These are phyloP conservation scores for Synanthedon andrenaeformis DNA, from an alignment of 2,888 invertebrate species.

Conservation along the genomic window DNA sequence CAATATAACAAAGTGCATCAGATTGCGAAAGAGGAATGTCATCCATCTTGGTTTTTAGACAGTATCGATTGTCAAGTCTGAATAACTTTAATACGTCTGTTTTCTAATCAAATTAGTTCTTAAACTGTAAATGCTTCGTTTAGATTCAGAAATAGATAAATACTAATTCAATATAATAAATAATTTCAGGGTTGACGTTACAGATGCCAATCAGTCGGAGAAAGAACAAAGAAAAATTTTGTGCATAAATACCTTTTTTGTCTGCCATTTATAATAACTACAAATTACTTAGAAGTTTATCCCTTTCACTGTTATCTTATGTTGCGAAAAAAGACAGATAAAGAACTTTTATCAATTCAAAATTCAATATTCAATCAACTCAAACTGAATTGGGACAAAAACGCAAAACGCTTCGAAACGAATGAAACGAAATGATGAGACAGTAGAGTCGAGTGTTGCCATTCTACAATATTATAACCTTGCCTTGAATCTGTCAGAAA, in stretches of 20 bases:
- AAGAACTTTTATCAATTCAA: not conserved
- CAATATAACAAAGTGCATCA: too few relatives aligned
- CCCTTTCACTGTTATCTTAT: slow-evolving; percentile 24
- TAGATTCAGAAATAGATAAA: not conserved
- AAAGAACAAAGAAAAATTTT: slow-evolving; percentile 52
- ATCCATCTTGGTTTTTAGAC: slow-evolving; percentile 51
- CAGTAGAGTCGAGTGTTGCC: not conserved
- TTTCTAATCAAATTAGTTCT: not conserved
- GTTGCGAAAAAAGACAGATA: slow-evolving; percentile 20
- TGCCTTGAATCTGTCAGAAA: too few relatives aligned
- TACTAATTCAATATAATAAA: not conserved
- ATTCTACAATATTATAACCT: too few relatives aligned
- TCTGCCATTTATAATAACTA: slow-evolving; percentile 61
- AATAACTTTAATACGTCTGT: not conserved
- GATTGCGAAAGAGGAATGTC: slow-evolving; percentile 18
- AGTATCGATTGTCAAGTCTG: slow-evolving; percentile 36
- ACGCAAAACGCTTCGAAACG: not conserved
- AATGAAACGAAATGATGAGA: slow-evolving; percentile 6
- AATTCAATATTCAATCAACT: too few relatives aligned
- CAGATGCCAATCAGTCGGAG: slow-evolving; percentile 51
- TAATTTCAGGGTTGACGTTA: slow-evolving; percentile 37
- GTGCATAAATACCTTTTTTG: slow-evolving; percentile 68
- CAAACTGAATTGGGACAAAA: not conserved
- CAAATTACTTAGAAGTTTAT: slow-evolving; percentile 33
- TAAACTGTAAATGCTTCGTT: not conserved